Percentiles rank a stretch among this genome's conserved stretches.
Evolutionary conservation across 2,113 vertebrate species (phyloP).

Genomic region (Petrocephalus microphthalmus): DNA sequence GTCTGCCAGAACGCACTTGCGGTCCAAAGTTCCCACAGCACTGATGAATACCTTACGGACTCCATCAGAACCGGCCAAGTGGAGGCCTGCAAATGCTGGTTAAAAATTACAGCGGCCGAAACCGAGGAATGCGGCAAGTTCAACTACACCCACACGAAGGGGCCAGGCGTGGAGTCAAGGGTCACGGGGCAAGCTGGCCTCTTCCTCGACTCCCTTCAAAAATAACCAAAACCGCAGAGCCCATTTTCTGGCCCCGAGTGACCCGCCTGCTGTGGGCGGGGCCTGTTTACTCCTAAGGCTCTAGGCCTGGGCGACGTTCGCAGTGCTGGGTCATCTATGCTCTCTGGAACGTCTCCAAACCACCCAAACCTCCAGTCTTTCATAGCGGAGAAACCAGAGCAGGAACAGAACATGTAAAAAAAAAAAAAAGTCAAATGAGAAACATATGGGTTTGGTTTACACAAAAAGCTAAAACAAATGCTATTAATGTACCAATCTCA

Average conservation of each 20-base stretch:
- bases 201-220: conserved; percentile 9
- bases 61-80: neutral
- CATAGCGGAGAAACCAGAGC: neutral
- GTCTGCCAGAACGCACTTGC: neutral
- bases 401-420: neutral
- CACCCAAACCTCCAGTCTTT: neutral
- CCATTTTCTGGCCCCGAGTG: neutral
- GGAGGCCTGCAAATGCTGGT: neutral
- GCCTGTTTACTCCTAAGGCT: neutral
- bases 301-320: neutral
- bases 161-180: neutral
- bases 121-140: neutral
- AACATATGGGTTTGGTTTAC: neutral
- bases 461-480: neutral
- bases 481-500: conserved; percentile 2
- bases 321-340: neutral
- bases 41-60: neutral
- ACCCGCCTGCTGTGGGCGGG: neutral
- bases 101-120: conserved; percentile 24
- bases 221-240: neutral
- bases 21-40: neutral
- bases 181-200: neutral
- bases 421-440: neutral
- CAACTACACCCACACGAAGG: neutral
- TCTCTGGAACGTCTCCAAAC: neutral